Evolutionary conservation across 2,888 invertebrate species (phyloP).

Genomic region (Cheilosia scutellata): DNA sequence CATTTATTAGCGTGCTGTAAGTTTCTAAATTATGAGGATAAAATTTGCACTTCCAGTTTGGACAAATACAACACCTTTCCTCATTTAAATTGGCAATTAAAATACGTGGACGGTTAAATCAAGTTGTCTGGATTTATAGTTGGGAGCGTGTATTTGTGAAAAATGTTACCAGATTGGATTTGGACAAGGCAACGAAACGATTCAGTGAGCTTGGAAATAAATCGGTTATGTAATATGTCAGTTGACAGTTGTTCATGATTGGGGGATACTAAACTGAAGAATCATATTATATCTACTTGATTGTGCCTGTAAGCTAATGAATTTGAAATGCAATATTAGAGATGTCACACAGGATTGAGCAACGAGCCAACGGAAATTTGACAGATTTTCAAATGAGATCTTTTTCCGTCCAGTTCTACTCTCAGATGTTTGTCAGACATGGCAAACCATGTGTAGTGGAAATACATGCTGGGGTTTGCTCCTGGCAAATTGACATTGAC

Average conservation of each 20-base stretch:
- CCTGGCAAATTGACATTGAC: too few relatives aligned
- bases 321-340: too few relatives aligned
- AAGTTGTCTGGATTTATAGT: slow-evolving; percentile 37
- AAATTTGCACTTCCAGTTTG: slow-evolving; percentile 53
- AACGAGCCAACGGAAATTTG: too few relatives aligned
- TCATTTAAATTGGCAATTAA: slow-evolving; percentile 13
- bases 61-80: not conserved
- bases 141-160: not conserved
- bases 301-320: too few relatives aligned
- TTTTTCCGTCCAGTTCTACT: too few relatives aligned
- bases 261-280: too few relatives aligned
- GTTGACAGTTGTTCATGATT: slow-evolving; percentile 2
- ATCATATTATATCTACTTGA: too few relatives aligned
- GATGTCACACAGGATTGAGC: too few relatives aligned
- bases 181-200: not conserved
- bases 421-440: too few relatives aligned
- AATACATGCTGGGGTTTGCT: too few relatives aligned
- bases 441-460: too few relatives aligned
- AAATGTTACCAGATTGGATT: not conserved
- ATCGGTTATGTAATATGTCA: slow-evolving; percentile 22
- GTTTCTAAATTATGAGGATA: slow-evolving; percentile 59
- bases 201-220: slow-evolving; percentile 9
- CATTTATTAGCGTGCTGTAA: slow-evolving; percentile 65
- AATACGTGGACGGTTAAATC: slow-evolving; percentile 9
- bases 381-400: too few relatives aligned